Base-by-base conservation (phyloP, 1,140 invertebrate species). In the Microplitis demolitor region DNA sequence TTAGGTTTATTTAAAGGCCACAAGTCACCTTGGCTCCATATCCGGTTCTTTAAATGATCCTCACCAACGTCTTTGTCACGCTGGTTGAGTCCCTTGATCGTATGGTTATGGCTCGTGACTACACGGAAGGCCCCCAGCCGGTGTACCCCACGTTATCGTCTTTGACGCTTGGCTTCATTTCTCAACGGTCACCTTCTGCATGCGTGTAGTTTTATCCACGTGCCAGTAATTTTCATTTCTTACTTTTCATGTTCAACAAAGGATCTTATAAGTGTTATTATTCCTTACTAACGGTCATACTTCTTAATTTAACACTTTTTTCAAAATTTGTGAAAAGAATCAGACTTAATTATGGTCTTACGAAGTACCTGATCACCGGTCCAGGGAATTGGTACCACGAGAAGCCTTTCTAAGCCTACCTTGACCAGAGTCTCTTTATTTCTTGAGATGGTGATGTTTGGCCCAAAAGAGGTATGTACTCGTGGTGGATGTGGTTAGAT, bases 51-150 rank as follows among this genome's bases (percentile, higher is more conserved):
- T 82, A 80, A 80, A 80, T 31, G 71, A 35, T 69, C 71, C 64
- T 35, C 60, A 67, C 24, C 61, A 79, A 83, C 78, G 79, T 83
- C 79, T 84, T 82, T 69, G 78, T 66, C 54, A 82, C 71, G 72
- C 63, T 72, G 13, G 9, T 4, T 5, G 62, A 62, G 56, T 67
- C 62, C 68, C 68, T 62, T 61, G 37, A 54, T 69, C 53, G 58
- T 31, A 73, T 45, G 72, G 58, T 74, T 53, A 69, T 51, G 69
- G 62, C 45, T 24, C 14, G 4, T 60, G 51, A 60, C 51, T 11
- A 53, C 16, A 37, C 74, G 35, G 5, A n/a, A 54, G 53, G 53
- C 79, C 80, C 79, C 81, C 79, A 76, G 76, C 83, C 82, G 78
- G 79, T 83, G 81, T 33, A 74, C 70, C 74, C 63, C 74, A 60